Percentiles rank a stretch among this genome's conserved stretches.
Evolutionary conservation across 1,140 invertebrate species (phyloP).

Genomic region (Scaptodrosophila lebanonensis): DNA sequence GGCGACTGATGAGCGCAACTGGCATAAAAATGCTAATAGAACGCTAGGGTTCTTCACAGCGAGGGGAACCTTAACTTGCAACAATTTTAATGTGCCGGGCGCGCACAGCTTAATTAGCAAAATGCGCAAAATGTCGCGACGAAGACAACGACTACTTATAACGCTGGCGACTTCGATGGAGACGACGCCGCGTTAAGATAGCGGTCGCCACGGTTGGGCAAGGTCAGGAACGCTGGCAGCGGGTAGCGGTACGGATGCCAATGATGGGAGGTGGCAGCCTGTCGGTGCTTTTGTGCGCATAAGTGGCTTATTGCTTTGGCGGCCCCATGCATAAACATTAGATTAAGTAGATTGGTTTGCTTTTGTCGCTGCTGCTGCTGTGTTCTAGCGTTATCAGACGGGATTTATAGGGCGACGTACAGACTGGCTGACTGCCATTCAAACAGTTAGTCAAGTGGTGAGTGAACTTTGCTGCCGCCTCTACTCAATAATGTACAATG

Average conservation of each 20-base stretch:
- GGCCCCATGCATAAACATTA: background rate
- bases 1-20: too few relatives aligned
- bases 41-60: background rate
- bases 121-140: constrained; percentile 44
- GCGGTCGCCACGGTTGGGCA: constrained; percentile 22
- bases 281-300: constrained; percentile 25
- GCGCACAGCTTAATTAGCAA: constrained; percentile 70
- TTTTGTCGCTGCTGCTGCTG: too few relatives aligned
- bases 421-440: too few relatives aligned
- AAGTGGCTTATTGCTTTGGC: constrained; percentile 12
- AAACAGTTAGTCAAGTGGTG: too few relatives aligned
- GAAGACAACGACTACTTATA: constrained; percentile 14
- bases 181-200: constrained; percentile 64
- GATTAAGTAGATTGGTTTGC: too few relatives aligned
- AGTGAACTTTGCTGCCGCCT: too few relatives aligned
- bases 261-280: constrained; percentile 41
- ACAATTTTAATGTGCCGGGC: constrained; percentile 54
- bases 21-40: constrained; percentile 59
- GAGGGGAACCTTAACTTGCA: constrained; percentile 5
- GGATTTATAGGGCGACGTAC: too few relatives aligned
- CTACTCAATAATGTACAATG: too few relatives aligned
- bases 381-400: too few relatives aligned
- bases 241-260: background rate
- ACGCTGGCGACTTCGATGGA: background rate
- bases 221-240: constrained; percentile 4